These are phyloP conservation scores for Buphagus erythrorhynchus DNA, from an alignment of 2,797 vertebrate genomes.

Conservation along the genomic window DNA sequence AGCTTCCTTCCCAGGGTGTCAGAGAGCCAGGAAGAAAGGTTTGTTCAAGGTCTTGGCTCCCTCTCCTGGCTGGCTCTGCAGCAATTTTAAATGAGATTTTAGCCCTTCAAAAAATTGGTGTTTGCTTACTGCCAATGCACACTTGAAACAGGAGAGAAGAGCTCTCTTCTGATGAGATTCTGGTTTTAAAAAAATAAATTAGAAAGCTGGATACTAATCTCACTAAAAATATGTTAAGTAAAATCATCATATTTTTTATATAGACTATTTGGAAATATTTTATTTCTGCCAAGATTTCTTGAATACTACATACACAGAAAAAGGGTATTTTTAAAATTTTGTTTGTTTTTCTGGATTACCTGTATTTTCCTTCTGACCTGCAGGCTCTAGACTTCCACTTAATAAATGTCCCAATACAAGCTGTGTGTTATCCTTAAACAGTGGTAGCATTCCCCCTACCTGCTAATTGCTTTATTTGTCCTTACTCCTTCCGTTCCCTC, in stretches of 20 bases:
- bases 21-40: conserved; percentile 1
- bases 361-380: conserved; percentile 50
- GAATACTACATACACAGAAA: neutral
- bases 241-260: neutral
- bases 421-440: conserved; percentile 73
- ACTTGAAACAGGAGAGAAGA: neutral
- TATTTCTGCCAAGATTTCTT: neutral
- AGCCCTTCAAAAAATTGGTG: neutral
- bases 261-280: neutral
- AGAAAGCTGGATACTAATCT: neutral
- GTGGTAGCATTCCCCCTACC: conserved; percentile 75
- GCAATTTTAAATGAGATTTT: conserved; percentile 5
- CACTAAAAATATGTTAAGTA: neutral
- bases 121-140: neutral
- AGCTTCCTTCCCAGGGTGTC: conserved; percentile 35
- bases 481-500: conserved; percentile 80
- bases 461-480: conserved; percentile 85
- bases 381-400: conserved; percentile 65
- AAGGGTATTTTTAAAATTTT: neutral
- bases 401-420: conserved; percentile 65
- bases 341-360: conserved; percentile 28
- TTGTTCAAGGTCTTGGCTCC: conserved; percentile 69
- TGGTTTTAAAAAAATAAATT: neutral
- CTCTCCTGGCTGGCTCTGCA: conserved; percentile 71
- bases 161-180: neutral